These are phyloP conservation scores for Drosophila ezoana DNA, from an alignment of 2,888 invertebrate genomes.

Conservation along the genomic window DNA sequence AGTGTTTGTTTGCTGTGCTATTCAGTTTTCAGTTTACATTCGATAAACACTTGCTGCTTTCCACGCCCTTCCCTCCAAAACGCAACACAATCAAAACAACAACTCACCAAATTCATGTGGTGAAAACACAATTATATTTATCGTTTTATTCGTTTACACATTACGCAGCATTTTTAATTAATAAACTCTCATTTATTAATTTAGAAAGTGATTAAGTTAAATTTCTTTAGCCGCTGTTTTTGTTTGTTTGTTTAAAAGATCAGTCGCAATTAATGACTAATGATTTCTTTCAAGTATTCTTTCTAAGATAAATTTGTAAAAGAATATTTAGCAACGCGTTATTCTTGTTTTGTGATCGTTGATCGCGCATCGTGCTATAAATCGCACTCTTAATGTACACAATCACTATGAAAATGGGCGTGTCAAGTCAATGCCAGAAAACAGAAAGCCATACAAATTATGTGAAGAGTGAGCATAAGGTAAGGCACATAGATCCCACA, in stretches of 20 bases:
- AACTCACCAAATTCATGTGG: conserved; percentile 22
- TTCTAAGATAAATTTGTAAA: conserved; percentile 38
- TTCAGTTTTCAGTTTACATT: conserved; percentile 65
- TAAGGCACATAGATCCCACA: conserved; percentile 76
- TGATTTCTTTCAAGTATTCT: conserved; percentile 57
- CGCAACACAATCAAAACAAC: conserved; percentile 47
- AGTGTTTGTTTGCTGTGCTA: conserved; percentile 75
- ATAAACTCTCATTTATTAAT: conserved; percentile 15
- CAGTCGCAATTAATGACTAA: conserved; percentile 45
- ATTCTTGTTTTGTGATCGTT: conserved; percentile 62
- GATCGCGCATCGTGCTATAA: conserved; percentile 55
- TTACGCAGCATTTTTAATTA: conserved; percentile 26
- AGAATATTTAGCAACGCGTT: conserved; percentile 61
- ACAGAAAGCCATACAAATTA: conserved; percentile 78
- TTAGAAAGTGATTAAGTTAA: not conserved
- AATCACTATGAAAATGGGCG: conserved; percentile 55
- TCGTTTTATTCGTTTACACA: conserved; percentile 19
- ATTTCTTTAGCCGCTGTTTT: conserved; percentile 16
- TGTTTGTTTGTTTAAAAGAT: conserved; percentile 24
- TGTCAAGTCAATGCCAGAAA: conserved; percentile 68
- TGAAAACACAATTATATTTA: conserved; percentile 18
- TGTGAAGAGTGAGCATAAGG: conserved; percentile 85
- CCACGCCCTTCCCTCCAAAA: conserved; percentile 3
- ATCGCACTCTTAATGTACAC: conserved; percentile 33
- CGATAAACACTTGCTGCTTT: conserved; percentile 39